Base-by-base conservation (phyloP, 2,888 invertebrate species). In the Athetis lepigone region DNA sequence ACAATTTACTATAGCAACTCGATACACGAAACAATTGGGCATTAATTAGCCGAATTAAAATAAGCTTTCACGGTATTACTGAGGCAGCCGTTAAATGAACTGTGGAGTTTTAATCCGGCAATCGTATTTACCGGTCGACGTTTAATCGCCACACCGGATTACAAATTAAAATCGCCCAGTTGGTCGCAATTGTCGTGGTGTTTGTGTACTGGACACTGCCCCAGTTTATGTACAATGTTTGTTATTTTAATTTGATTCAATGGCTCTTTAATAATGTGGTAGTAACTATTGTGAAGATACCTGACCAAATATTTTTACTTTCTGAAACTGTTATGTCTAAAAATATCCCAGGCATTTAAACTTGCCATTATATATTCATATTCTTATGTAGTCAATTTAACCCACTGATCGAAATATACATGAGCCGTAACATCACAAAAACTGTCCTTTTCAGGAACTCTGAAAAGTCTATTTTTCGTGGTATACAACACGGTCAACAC, bases 71-170 rank as follows among this genome's bases (percentile, higher is more conserved):
- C 79, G 70, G 75, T 68, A 79, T 76, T 74, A 80, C 66, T 45
- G 70, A 75, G 79, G 76, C 82, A 67, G 76, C 63, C 66, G 86
- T 82, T 85, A 86, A 90, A 90, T 89, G 89, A 88, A 87, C 88
- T 85, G 89, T 85, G 83, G 77, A 84, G 81, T 89, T 89, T 90
- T 87, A 90, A 90, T 89, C 90, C 88, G 57, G 70, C 73, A 75
- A 81, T 82, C 82, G 85, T 84, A 85, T 87, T 86, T 84, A 84
- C 84, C 80, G 85, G 79, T 72, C 65, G 61, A 54, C 72, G 76
- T 76, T 84, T 82, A 85, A 84, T 84, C 83, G 77, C 80, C 75
- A 65, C 76, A 79, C 74, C 66, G 85, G 81, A 85, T 86, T 85
- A 86, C 83, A 82, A 77, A 81, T 85, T 81, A 82, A 82, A 79